phyloP scores from a whole-genome alignment of 1,140 invertebrate species.

The Leucophenga varia region DNA sequence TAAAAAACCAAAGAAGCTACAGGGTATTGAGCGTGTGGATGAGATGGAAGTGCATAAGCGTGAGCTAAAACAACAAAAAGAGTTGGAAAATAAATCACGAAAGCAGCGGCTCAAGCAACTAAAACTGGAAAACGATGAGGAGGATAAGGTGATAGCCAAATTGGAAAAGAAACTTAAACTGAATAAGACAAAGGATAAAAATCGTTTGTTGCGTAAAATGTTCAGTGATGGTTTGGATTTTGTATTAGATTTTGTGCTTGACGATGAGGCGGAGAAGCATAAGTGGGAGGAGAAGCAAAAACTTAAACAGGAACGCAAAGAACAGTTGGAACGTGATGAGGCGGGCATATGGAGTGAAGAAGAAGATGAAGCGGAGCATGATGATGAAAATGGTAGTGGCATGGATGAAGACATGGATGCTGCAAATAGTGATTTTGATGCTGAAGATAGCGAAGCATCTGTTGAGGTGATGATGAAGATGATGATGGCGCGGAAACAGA shows the following conservation, averaged over 20 bases:
- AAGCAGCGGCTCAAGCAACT: constrained; percentile 66
- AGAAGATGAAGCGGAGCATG: constrained; percentile 33
- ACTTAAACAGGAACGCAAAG: constrained; percentile 32
- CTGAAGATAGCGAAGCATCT: constrained; percentile 13
- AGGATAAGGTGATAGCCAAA: constrained; percentile 77
- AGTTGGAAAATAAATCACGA: constrained; percentile 60
- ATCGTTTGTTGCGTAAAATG: constrained; percentile 66
- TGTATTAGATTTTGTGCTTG: constrained; percentile 83
- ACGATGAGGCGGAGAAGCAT: constrained; percentile 64
- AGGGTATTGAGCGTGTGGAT: constrained; percentile 33
- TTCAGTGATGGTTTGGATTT: constrained; percentile 87
- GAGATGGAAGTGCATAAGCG: constrained; percentile 41
- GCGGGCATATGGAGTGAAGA: constrained; percentile 44
- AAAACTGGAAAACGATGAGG: constrained; percentile 70
- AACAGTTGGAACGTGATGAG: constrained; percentile 34
- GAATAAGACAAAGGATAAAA: constrained; percentile 73
- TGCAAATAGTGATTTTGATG: constrained; percentile 19
- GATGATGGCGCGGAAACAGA: constrained; percentile 24
- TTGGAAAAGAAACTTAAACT: constrained; percentile 83
- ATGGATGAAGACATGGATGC: constrained; percentile 43
- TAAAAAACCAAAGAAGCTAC: constrained; percentile 16
- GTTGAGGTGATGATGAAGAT: constrained; percentile 20
- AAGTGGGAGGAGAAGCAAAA: constrained; percentile 43
- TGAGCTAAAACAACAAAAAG: constrained; percentile 57
- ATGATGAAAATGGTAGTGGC: constrained; percentile 54